A percentile compares a stretch with the other conserved stretches of the same genome.
phyloP scores from a whole-genome alignment of 37 sponge, comb jelly and placozoan species.

The Sycon ciliatum region DNA sequence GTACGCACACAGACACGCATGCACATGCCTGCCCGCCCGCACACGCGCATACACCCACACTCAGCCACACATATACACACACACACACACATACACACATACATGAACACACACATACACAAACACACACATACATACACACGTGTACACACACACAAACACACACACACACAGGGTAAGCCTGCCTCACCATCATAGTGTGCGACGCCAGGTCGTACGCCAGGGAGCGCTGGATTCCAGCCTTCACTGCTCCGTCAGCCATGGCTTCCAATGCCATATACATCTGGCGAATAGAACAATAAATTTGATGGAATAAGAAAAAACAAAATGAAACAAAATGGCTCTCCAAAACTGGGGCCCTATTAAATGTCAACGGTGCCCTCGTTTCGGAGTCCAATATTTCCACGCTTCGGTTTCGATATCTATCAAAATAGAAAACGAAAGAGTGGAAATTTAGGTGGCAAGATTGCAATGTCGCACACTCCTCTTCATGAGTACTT shows the following conservation, averaged over 20 bases:
- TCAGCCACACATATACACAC: too few relatives aligned
- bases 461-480: too few relatives aligned
- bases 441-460: too few relatives aligned
- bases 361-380: too few relatives aligned
- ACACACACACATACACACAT: not conserved
- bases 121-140: not conserved
- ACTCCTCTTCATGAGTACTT: too few relatives aligned
- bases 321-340: not conserved
- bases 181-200: constrained; percentile 78
- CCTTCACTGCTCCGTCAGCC: constrained; percentile 90
- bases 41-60: too few relatives aligned
- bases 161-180: constrained; percentile 9
- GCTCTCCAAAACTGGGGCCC: too few relatives aligned
- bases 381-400: too few relatives aligned
- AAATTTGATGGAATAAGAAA: not conserved
- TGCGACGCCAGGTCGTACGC: constrained; percentile 76
- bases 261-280: constrained; percentile 81
- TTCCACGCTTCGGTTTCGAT: too few relatives aligned
- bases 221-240: constrained; percentile 75
- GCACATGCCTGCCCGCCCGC: too few relatives aligned
- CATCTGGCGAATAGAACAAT: constrained; percentile 52
- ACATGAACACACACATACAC: not conserved
- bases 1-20: too few relatives aligned
- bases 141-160: not conserved
- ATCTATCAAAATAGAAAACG: too few relatives aligned